Base-by-base conservation (phyloP, 2,113 vertebrate species). In the Glareola pratincola region DNA sequence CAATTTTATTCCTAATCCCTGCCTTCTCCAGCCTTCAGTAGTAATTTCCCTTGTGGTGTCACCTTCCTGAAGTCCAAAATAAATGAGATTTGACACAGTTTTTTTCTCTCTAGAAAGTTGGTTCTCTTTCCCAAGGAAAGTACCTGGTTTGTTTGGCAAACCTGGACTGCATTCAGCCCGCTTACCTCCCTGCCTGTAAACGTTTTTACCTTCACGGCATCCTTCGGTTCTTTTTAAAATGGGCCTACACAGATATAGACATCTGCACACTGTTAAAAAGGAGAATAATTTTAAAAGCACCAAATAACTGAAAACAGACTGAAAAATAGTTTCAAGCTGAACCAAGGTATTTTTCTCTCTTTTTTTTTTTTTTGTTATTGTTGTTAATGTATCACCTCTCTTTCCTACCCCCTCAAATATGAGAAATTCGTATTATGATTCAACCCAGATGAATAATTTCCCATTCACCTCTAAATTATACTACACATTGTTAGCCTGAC, bases 21-120 rank as follows among this genome's bases (percentile, higher is more conserved):
- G 7, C 63, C 63, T 94, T 83, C 63, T 90, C 43, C 41, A 83
- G 41, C 30, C 56, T 93, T 66, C 6, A 0, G 24, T 53, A 88
- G 22, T 73, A 88, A 93, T 94, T 95, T 93, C 85, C 62, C 53
- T 43, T 59, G 41, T 85, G 56, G 8, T 43, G 64, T 57, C 77
- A 85, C 62, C 43, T 87, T 91, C n/a, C 34, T 62, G 14, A 93
- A 95, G 32, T 50, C 41, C 90, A 90, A 96, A 94, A 88, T 66
- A 95, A 92, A 85, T 89, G 30, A 78, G 41, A 67, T 75, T 54
- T 80, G 4, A 54, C 10, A 37, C 10, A 51, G 39, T 1, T 66
- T 73, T 51, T 47, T 48, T 18, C n/a, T 62, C 11, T 73, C 18
- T 36, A 53, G 59, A 71, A 96, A 82, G 23, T 0, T 57, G 6